Evolutionary conservation across 64 coral and sea anemone species (phyloP).

Genomic region (Actinia equina): DNA sequence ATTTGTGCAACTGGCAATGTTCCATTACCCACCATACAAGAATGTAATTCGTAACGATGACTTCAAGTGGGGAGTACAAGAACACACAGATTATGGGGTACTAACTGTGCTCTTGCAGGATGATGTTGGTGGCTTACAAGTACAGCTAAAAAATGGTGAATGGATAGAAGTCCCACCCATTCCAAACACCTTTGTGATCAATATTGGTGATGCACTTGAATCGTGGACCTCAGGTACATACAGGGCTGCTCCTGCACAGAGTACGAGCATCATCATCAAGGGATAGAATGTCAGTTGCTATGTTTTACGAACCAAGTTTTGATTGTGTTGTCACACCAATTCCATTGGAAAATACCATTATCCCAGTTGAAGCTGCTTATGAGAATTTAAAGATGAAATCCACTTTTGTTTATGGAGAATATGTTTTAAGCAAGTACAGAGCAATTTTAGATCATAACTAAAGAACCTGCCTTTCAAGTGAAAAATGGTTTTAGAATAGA

Average conservation of each 20-base stretch:
- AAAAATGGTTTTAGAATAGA: too few relatives aligned
- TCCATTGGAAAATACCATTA: constrained; percentile 49
- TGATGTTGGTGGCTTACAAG: constrained; percentile 59
- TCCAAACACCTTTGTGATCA: constrained; percentile 59
- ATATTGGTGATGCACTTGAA: constrained; percentile 77
- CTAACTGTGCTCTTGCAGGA: constrained; percentile 63
- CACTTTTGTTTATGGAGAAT: constrained; percentile 58
- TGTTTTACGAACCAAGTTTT: constrained; percentile 69
- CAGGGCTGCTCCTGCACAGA: constrained; percentile 46
- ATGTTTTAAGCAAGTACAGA: constrained; percentile 56
- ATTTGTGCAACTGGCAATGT: constrained; percentile 52
- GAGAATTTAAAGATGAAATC: constrained; percentile 12
- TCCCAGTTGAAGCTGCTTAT: constrained; percentile 6
- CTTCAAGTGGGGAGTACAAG: constrained; percentile 43
- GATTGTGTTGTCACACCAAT: constrained; percentile 37
- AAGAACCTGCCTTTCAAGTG: background rate
- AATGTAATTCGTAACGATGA: background rate
- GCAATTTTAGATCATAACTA: constrained; percentile 19
- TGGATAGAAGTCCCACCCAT: constrained; percentile 53
- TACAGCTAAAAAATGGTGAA: constrained; percentile 29
- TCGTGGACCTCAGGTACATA: constrained; percentile 72
- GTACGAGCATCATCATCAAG: constrained; percentile 41
- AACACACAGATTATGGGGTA: constrained; percentile 64
- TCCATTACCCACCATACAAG: constrained; percentile 55
- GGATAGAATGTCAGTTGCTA: constrained; percentile 54